A percentile compares a stretch with the other conserved stretches of the same genome.
These are phyloP conservation scores for Tadarida brasiliensis DNA, from an alignment of 2,797 vertebrate species.

Conservation along the genomic window DNA sequence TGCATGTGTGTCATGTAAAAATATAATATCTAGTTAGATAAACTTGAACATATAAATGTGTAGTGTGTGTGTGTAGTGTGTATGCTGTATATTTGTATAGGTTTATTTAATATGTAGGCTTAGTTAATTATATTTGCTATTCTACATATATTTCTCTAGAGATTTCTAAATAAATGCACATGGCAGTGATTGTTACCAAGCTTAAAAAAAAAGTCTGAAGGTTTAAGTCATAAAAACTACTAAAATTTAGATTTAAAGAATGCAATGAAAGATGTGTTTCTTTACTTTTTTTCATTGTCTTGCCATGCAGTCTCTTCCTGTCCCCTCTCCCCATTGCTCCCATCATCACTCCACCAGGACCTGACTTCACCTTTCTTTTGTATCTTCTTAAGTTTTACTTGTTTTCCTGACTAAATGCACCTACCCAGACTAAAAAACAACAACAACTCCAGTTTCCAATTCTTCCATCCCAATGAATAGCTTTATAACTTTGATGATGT, in stretches of 20 bases:
- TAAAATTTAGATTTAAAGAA: background rate
- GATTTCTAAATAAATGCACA: constrained; percentile 26
- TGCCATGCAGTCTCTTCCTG: rapidly evolving
- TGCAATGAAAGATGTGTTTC: background rate
- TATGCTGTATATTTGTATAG: background rate
- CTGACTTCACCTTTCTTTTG: background rate
- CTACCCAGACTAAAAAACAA: constrained; percentile 36
- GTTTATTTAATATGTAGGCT: background rate
- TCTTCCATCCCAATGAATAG: constrained; percentile 13
- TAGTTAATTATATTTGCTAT: constrained; percentile 8
- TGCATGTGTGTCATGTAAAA: background rate
- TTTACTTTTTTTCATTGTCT: background rate
- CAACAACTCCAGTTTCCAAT: constrained; percentile 31
- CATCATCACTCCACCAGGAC: background rate
- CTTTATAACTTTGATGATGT: constrained; percentile 35
- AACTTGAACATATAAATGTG: background rate
- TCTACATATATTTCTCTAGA: background rate
- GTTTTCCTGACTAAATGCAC: background rate
- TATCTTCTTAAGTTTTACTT: background rate
- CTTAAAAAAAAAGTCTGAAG: background rate
- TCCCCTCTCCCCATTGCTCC: background rate
- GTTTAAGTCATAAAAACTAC: background rate
- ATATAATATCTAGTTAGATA: constrained; percentile 41
- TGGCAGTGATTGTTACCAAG: background rate
- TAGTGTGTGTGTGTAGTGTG: background rate